These are phyloP conservation scores for Octodon degus DNA, from an alignment of 2,113 vertebrate species.

Conservation along the genomic window DNA sequence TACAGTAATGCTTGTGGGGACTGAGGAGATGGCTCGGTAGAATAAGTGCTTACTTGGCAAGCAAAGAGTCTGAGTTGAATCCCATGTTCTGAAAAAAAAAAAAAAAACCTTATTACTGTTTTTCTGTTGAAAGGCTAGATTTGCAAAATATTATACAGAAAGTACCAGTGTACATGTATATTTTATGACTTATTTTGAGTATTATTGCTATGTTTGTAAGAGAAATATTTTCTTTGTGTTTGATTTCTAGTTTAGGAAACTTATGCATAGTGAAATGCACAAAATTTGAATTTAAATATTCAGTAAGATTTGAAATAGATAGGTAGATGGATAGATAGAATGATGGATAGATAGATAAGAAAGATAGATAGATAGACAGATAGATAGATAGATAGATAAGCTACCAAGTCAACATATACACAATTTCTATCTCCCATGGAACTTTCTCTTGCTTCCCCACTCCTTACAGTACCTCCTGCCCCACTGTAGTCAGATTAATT, in stretches of 20 bases:
- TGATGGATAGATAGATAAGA: neutral
- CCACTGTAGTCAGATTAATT: neutral
- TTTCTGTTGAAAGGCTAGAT: neutral
- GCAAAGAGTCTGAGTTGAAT: too few species aligned
- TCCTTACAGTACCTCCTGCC: neutral
- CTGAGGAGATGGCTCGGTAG: too few species aligned
- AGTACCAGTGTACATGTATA: neutral
- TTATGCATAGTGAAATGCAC: slow-evolving; percentile 9
- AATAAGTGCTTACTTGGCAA: too few species aligned
- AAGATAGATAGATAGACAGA: neutral
- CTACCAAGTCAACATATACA: neutral
- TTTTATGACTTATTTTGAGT: slow-evolving; percentile 10
- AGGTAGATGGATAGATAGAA: too few species aligned
- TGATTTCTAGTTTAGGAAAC: neutral
- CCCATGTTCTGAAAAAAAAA: too few species aligned
- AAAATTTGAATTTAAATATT: neutral
- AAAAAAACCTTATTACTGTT: neutral
- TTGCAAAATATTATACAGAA: slow-evolving; percentile 17
- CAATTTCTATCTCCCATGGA: neutral
- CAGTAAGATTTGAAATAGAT: neutral
- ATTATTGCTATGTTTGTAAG: neutral
- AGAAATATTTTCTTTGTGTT: neutral
- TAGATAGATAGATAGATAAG: neutral
- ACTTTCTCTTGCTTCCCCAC: neutral
- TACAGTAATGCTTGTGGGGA: neutral